phyloP scores from a whole-genome alignment of 1,140 invertebrate genomes.

The Hyphantria cunea region DNA sequence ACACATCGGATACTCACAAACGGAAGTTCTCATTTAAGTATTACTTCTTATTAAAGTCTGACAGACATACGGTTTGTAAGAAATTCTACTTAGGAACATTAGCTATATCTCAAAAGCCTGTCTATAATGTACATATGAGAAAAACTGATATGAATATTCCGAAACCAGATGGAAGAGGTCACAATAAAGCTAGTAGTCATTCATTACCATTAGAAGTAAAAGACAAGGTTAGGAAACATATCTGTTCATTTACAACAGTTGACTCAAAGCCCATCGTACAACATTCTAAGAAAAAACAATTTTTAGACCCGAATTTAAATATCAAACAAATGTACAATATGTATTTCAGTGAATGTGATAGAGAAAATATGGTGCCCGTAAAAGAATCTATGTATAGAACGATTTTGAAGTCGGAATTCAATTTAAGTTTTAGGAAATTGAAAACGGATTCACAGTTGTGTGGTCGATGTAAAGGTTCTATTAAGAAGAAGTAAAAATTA shows the following conservation, averaged over 20 bases:
- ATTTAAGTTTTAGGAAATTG: slow-evolving; percentile 74
- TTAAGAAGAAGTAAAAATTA: slow-evolving; percentile 58
- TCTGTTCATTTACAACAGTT: slow-evolving; percentile 62
- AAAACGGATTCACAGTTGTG: slow-evolving; percentile 64
- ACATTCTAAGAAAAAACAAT: slow-evolving; percentile 74
- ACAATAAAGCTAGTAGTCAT: slow-evolving; percentile 62
- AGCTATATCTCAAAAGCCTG: slow-evolving; percentile 72
- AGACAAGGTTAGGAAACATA: slow-evolving; percentile 66
- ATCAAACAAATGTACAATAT: slow-evolving; percentile 78
- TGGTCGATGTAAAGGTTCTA: slow-evolving; percentile 60
- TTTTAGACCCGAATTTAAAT: slow-evolving; percentile 70
- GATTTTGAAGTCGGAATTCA: slow-evolving; percentile 77
- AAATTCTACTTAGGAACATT: slow-evolving; percentile 75
- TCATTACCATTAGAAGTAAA: slow-evolving; percentile 59
- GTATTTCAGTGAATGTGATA: slow-evolving; percentile 67
- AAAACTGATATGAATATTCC: slow-evolving; percentile 74
- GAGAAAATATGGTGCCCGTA: slow-evolving; percentile 58
- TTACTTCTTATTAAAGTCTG: slow-evolving; percentile 64
- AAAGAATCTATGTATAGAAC: slow-evolving; percentile 80
- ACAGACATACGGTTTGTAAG: slow-evolving; percentile 67
- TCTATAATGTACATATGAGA: slow-evolving; percentile 72
- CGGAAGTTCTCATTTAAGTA: slow-evolving; percentile 71
- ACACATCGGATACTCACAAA: slow-evolving; percentile 48
- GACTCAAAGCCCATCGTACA: slow-evolving; percentile 65
- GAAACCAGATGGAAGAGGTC: slow-evolving; percentile 68